These are phyloP conservation scores for Mayetiola destructor DNA, from an alignment of 2,888 invertebrate genomes.

Conservation along the genomic window DNA sequence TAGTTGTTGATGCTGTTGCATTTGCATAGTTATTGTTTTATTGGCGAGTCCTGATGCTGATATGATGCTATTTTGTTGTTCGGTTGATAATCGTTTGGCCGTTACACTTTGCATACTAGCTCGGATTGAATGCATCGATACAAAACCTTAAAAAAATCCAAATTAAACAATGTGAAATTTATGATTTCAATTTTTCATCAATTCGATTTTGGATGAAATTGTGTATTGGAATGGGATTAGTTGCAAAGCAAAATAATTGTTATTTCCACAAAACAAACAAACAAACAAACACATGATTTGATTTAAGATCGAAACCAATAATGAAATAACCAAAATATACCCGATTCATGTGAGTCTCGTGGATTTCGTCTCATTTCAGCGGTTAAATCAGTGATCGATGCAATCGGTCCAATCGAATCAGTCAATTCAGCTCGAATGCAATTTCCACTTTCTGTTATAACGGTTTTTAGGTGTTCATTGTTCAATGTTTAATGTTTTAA, in stretches of 20 bases:
- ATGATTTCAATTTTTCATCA: too few species aligned
- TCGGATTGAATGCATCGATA: conserved; percentile 46
- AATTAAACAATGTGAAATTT: conserved; percentile 1
- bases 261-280: neutral
- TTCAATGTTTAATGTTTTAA: neutral
- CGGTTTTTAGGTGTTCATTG: too few species aligned
- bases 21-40: neutral
- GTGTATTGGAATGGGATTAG: neutral
- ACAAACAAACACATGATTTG: neutral
- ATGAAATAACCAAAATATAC: neutral
- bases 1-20: neutral
- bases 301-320: neutral
- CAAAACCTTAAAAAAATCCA: conserved; percentile 38
- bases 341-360: conserved; percentile 16
- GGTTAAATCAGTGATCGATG: conserved; percentile 8
- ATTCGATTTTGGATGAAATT: too few species aligned
- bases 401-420: conserved; percentile 12
- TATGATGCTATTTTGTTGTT: conserved; percentile 22
- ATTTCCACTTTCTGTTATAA: neutral
- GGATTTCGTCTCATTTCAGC: conserved; percentile 13
- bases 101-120: conserved; percentile 47
- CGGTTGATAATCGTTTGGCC: conserved; percentile 41
- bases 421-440: conserved; percentile 5
- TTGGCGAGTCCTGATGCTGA: conserved; percentile 8
- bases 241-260: neutral